Conservation (phyloP, 1,140 invertebrate species). For the Brachionus koreanus region DNA sequence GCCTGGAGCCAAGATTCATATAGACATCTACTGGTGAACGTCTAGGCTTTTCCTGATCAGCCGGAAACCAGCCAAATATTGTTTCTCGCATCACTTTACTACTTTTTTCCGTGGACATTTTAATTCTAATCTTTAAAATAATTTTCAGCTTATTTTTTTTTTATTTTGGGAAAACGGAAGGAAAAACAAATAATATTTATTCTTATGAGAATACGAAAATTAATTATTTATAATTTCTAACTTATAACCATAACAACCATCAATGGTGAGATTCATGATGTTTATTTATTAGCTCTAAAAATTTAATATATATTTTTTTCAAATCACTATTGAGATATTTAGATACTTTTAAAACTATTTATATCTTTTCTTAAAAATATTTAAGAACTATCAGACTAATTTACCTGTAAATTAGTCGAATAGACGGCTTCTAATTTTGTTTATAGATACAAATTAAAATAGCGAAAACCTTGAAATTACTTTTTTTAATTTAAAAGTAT, state of each 20-base stretch:
- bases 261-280: not conserved
- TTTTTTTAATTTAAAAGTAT: too few species aligned
- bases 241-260: constrained; percentile 39
- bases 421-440: not conserved
- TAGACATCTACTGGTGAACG: constrained; percentile 2
- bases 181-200: not conserved
- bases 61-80: not conserved
- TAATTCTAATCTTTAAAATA: not conserved
- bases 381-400: not conserved
- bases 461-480: too few species aligned
- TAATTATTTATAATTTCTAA: constrained; percentile 8
- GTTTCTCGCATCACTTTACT: not conserved
- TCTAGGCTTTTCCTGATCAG: not conserved
- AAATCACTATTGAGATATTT: not conserved
- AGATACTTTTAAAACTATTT: too few species aligned
- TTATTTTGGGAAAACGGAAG: not conserved
- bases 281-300: not conserved
- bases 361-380: not conserved
- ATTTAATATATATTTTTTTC: not conserved
- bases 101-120: not conserved
- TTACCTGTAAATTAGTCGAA: not conserved
- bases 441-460: too few species aligned
- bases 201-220: not conserved
- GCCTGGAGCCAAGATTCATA: constrained; percentile 1
- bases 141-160: not conserved